phyloP scores from a whole-genome alignment of 2,797 vertebrate species.

The Mormyrops attenuatus region DNA sequence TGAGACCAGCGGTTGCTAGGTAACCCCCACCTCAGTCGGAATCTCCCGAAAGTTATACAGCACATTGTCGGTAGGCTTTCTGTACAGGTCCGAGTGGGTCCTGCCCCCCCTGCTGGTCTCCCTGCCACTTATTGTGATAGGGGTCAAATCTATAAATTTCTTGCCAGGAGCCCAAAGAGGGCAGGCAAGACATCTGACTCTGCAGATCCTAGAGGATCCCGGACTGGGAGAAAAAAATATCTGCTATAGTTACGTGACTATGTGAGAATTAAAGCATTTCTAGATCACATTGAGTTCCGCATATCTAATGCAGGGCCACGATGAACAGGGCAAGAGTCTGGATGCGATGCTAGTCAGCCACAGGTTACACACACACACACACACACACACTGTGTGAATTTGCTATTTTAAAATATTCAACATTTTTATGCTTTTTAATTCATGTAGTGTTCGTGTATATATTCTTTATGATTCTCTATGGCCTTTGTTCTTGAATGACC shows the following conservation, averaged over 20 bases:
- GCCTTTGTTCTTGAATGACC: not conserved
- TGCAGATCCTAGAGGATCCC: not conserved
- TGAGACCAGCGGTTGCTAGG: slow-evolving; percentile 51
- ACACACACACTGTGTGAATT: not conserved
- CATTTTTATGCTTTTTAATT: not conserved
- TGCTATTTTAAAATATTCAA: not conserved
- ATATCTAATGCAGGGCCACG: not conserved
- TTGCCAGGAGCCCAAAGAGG: not conserved
- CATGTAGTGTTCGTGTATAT: not conserved
- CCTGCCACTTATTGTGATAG: not conserved
- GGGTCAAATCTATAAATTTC: not conserved
- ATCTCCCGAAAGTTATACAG: slow-evolving; percentile 40
- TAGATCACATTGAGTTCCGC: not conserved
- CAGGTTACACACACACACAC: too few relatives aligned
- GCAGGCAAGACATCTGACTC: not conserved
- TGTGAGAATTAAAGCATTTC: not conserved
- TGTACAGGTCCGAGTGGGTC: not conserved
- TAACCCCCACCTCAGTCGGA: slow-evolving; percentile 52
- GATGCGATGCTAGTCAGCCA: not conserved
- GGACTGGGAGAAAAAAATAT: not conserved
- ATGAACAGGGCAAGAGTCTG: not conserved
- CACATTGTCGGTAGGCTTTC: not conserved
- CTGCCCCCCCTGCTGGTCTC: not conserved
- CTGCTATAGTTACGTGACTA: not conserved
- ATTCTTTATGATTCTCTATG: not conserved